Base-by-base conservation (phyloP, 2,113 vertebrate genomes). In the Leptobrachium ailaonicum region DNA sequence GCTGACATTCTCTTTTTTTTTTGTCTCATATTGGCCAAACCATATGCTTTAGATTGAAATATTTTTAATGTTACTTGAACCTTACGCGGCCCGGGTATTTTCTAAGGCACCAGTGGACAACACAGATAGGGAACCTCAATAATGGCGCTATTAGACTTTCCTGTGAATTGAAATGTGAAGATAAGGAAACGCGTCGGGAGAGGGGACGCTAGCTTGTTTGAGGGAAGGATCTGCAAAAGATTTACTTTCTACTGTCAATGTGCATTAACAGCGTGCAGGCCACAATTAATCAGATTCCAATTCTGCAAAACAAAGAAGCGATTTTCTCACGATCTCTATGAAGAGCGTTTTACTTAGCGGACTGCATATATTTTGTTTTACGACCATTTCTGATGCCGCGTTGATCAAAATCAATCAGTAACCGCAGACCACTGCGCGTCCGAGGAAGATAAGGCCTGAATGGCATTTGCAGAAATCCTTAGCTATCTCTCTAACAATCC, bases 401-500 rank as follows among this genome's bases (percentile, higher is more conserved):
- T 32, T 32, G 20, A 32, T 32, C 80, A 88, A 88, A 89, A 92
- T 89, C 83, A 91, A 92, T 89, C 89, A 89, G 90, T 90, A 91
- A 93, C 92, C 88, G 86, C 87, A 80, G 88, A 86, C 86, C 88
- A 77, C 80, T 0, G 68, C 84, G 88, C 88, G 92, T 90, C 83
- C 72, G 82, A 64, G 91, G 82, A 86, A 94, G 92, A 94, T 94
- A 93, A 95, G 91, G 83, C 79, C 83, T 86, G 82, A 91, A 90
- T 85, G 88, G 88, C 90, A 88, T 94, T 93, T 93, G 84, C 90
- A 90, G 91, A 90, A 92, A 92, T 92, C 88, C 89, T 87, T 86
- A 82, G 70, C 91, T 94, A 94, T 95, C 94, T 94, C 86, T 87
- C 87, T 71, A 90, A 90, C 92, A 93, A 92, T 92, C 92, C 92